Percentiles rank a stretch among this genome's conserved stretches.
Evolutionary conservation across 2,113 vertebrate species (phyloP).

Genomic region (Sterrhoptilus dennistouni): DNA sequence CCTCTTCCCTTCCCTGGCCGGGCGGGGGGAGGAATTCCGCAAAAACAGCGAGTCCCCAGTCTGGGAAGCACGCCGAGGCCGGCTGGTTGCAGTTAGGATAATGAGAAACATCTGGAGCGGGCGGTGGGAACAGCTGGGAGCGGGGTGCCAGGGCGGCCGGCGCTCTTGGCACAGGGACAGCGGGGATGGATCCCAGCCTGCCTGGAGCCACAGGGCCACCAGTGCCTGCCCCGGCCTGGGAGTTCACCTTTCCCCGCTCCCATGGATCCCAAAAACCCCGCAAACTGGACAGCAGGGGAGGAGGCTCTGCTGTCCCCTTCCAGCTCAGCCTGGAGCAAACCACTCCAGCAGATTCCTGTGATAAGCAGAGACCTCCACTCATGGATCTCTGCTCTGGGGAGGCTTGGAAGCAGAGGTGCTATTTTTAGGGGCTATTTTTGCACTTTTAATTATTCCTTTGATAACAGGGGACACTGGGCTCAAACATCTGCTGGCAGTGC

Average conservation of each 20-base stretch:
- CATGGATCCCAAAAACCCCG: accelerated
- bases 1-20: neutral
- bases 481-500: conserved; percentile 32
- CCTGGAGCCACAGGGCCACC: neutral
- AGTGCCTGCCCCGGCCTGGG: neutral
- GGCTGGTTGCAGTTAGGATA: conserved; percentile 45
- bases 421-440: neutral
- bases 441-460: neutral
- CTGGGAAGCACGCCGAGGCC: conserved; percentile 47
- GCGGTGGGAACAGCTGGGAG: conserved; percentile 69
- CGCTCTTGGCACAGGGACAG: neutral
- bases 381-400: neutral
- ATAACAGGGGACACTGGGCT: neutral
- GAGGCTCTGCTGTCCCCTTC: neutral
- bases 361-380: accelerated
- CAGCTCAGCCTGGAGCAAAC: neutral
- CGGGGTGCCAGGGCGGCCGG: neutral
- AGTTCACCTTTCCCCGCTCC: neutral
- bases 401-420: neutral
- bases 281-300: neutral
- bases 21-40: neutral
- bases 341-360: neutral
- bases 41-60: neutral
- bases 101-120: conserved; percentile 71
- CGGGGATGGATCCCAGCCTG: neutral